Percentiles rank a stretch among this genome's conserved stretches.
Evolutionary conservation across 2,888 invertebrate genomes (phyloP).

Genomic region (Sipha maydis): DNA sequence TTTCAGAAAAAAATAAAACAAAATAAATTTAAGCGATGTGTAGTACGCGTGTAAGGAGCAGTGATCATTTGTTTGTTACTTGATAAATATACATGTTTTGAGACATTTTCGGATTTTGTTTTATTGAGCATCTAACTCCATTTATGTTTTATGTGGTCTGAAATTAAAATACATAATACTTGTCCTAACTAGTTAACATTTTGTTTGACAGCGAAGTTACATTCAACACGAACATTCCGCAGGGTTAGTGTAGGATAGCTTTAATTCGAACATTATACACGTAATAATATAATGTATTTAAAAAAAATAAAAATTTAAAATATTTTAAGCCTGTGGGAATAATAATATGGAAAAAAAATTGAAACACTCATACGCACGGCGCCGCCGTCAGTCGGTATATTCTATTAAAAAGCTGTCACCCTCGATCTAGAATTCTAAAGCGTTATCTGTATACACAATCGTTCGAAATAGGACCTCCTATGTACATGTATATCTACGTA

Average conservation of each 20-base stretch:
- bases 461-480: too few relatives aligned
- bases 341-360: slow-evolving; percentile 19
- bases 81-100: too few relatives aligned
- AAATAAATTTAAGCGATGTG: background rate
- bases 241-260: too few relatives aligned
- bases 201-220: background rate
- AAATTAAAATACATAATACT: background rate
- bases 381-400: background rate
- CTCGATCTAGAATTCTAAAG: background rate
- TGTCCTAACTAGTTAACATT: too few relatives aligned
- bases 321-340: background rate
- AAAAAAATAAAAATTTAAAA: background rate
- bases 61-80: too few relatives aligned
- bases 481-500: background rate
- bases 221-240: background rate
- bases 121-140: background rate
- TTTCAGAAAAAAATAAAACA: background rate
- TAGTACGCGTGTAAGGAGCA: too few relatives aligned
- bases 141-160: background rate
- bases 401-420: slow-evolving; percentile 43
- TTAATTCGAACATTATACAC: background rate
- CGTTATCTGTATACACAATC: background rate
- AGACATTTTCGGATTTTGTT: too few relatives aligned
- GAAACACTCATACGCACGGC: background rate
- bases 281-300: background rate